Evolutionary conservation across 2,888 invertebrate species (phyloP).

Genomic region (Caenorhabditis sinica): DNA sequence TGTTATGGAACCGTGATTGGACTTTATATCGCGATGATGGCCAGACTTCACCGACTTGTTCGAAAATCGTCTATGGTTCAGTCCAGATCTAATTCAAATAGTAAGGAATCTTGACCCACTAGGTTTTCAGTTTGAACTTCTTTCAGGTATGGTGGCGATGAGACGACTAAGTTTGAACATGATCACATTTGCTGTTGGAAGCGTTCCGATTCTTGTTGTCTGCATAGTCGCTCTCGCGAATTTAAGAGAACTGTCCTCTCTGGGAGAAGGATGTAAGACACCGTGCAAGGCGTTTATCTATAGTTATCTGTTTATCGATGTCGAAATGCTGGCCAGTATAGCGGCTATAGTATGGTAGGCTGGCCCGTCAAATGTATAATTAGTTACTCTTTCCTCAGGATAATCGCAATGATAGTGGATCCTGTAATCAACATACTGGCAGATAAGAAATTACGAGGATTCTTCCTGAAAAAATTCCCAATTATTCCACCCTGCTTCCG

Average conservation of each 20-base stretch:
- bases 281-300: slow-evolving; percentile 79
- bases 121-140: background rate
- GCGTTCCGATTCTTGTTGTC: slow-evolving; percentile 76
- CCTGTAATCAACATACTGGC: slow-evolving; percentile 77
- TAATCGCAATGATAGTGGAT: slow-evolving; percentile 77
- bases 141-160: slow-evolving; percentile 72
- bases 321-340: slow-evolving; percentile 78
- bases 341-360: slow-evolving; percentile 78
- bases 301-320: slow-evolving; percentile 76
- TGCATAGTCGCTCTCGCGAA: slow-evolving; percentile 77
- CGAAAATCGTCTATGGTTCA: slow-evolving; percentile 60
- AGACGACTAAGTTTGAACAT: slow-evolving; percentile 79
- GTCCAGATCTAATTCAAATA: slow-evolving; percentile 55
- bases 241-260: slow-evolving; percentile 66
- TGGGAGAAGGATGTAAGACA: slow-evolving; percentile 73
- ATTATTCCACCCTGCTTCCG: slow-evolving; percentile 16
- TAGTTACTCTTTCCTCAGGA: too few relatives aligned
- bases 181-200: slow-evolving; percentile 75
- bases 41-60: slow-evolving; percentile 35
- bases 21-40: slow-evolving; percentile 75
- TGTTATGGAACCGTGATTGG: slow-evolving; percentile 75
- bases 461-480: slow-evolving; percentile 38
- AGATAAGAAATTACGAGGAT: slow-evolving; percentile 68
- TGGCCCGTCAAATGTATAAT: too few relatives aligned
- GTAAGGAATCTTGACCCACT: background rate